Conservation (phyloP, 2,888 invertebrate species). For the Synergus itoensis region DNA sequence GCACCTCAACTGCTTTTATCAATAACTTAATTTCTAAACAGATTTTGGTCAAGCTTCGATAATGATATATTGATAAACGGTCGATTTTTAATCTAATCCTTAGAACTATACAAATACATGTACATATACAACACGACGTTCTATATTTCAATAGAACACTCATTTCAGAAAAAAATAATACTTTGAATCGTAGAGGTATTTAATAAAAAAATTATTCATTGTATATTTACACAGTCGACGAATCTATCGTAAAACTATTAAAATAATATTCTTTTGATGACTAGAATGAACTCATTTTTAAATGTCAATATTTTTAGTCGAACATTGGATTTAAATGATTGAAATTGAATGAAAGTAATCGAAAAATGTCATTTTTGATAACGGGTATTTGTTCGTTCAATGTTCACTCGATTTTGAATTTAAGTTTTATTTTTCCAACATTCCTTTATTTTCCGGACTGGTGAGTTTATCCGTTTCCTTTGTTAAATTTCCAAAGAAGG, state of each 20-base stretch:
- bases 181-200: background rate
- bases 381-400: background rate
- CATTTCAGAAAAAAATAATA: background rate
- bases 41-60: constrained; percentile 33
- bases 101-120: constrained; percentile 34
- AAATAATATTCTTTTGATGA: background rate
- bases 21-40: constrained; percentile 10
- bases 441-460: background rate
- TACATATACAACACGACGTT: constrained; percentile 37
- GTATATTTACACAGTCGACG: constrained; percentile 19
- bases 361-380: background rate
- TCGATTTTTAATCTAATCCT: constrained; percentile 23
- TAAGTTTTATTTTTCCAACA: constrained; percentile 5
- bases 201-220: constrained; percentile 7
- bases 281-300: background rate
- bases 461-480: constrained; percentile 11
- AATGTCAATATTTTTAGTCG: background rate
- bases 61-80: background rate
- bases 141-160: constrained; percentile 33
- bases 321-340: background rate
- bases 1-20: background rate
- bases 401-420: background rate
- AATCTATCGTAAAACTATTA: background rate
- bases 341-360: background rate
- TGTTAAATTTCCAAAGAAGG: constrained; percentile 27